phyloP scores from a whole-genome alignment of 2,113 vertebrate species.

The Glaucidium brasilianum region DNA sequence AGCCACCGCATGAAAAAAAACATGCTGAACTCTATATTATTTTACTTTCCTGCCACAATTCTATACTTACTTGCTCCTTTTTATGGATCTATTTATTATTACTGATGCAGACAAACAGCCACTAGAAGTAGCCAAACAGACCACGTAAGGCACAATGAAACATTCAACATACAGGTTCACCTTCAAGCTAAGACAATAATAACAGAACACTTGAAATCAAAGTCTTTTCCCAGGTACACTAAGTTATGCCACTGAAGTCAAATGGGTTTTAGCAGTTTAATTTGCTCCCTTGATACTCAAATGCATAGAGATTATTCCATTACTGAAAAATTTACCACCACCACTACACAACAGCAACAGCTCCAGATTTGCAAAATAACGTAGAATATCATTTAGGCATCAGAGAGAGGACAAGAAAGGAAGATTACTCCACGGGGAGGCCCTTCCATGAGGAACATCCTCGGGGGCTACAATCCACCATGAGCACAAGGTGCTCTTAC shows the following conservation, averaged over 20 bases:
- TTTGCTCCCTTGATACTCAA: background rate
- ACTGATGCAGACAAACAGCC: background rate
- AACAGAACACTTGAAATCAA: background rate
- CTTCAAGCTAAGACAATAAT: background rate
- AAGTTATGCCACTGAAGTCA: background rate
- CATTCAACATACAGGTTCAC: background rate
- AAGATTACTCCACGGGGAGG: background rate
- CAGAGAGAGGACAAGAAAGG: background rate
- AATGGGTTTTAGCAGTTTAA: background rate
- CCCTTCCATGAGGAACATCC: background rate
- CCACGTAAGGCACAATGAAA: background rate
- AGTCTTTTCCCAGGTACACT: background rate
- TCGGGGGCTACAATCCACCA: background rate
- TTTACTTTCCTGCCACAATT: background rate
- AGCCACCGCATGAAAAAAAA: background rate
- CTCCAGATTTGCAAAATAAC: background rate
- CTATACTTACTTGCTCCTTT: background rate
- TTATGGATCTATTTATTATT: background rate
- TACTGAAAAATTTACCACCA: background rate
- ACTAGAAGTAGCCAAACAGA: background rate
- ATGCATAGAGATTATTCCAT: background rate
- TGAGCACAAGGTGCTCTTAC: constrained; percentile 71
- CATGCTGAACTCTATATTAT: background rate
- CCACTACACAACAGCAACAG: background rate
- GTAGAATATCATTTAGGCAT: background rate